Conservation (phyloP, 1,140 invertebrate species). For the Heliconius melpomene region DNA sequence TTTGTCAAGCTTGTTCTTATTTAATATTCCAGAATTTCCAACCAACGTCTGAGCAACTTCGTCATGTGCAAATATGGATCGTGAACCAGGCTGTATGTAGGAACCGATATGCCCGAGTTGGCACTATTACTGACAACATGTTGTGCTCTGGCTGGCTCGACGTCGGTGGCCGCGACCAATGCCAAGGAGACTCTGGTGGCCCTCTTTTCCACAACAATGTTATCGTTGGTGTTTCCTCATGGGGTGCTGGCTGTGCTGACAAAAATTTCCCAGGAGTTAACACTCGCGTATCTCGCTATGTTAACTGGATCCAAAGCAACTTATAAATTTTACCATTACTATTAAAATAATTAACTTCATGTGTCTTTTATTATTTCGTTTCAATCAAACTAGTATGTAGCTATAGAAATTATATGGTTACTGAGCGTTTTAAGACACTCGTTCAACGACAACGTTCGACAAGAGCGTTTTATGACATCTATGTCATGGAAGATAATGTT, state of each 20-base stretch:
- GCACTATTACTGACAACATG: conserved; percentile 44
- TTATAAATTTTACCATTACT: too few relatives aligned
- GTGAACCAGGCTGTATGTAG: conserved; percentile 41
- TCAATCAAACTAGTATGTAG: too few relatives aligned
- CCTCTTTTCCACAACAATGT: conserved; percentile 80
- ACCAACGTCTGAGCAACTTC: conserved; percentile 36
- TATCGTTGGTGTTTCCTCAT: conserved; percentile 81
- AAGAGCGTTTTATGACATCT: too few relatives aligned
- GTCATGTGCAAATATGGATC: conserved; percentile 40
- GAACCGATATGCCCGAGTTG: conserved; percentile 20
- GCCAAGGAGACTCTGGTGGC: conserved; percentile 83
- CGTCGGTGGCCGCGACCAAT: conserved; percentile 60
- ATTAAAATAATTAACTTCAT: too few relatives aligned
- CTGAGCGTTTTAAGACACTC: too few relatives aligned
- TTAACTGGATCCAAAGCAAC: conserved; percentile 50
- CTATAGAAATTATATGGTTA: too few relatives aligned
- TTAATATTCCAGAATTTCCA: conserved; percentile 35
- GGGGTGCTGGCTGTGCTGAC: conserved; percentile 77
- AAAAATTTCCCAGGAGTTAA: conserved; percentile 73
- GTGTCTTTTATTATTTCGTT: too few relatives aligned
- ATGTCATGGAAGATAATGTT: too few relatives aligned
- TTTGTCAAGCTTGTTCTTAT: too few relatives aligned
- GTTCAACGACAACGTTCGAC: too few relatives aligned
- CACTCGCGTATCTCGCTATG: conserved; percentile 41
- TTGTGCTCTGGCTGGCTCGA: conserved; percentile 45